phyloP scores from a whole-genome alignment of 2,888 invertebrate genomes.

The Pardosa pseudoannulata region DNA sequence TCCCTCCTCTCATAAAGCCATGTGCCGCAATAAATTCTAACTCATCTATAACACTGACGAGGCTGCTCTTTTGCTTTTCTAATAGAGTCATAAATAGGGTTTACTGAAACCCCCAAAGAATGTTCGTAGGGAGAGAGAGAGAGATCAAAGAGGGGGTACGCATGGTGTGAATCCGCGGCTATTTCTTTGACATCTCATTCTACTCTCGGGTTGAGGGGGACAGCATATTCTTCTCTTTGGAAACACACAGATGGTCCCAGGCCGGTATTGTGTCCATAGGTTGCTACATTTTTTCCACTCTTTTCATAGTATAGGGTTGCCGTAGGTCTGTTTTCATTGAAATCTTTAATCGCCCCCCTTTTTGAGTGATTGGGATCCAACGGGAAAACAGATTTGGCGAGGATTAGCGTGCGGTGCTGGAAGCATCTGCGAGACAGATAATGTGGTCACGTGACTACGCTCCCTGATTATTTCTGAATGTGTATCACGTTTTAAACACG shows the following conservation, averaged over 20 bases:
- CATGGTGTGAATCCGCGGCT: conserved; percentile 26
- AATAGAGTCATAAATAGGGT: conserved; percentile 49
- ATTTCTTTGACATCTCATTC: conserved; percentile 68
- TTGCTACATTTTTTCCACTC: conserved; percentile 47
- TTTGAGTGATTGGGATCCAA: conserved; percentile 18
- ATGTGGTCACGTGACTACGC: neutral
- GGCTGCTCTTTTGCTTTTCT: conserved; percentile 26
- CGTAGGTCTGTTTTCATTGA: conserved; percentile 36
- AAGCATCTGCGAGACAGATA: conserved; percentile 18
- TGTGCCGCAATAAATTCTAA: conserved; percentile 13
- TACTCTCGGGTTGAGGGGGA: conserved; percentile 31
- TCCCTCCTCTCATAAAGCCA: neutral
- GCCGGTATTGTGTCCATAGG: conserved; percentile 41
- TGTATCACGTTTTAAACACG: no score
- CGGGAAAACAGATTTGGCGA: conserved; percentile 13
- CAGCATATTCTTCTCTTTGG: conserved; percentile 35
- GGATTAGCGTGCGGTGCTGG: neutral
- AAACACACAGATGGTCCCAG: conserved; percentile 65
- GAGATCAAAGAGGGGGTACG: neutral
- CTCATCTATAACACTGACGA: neutral
- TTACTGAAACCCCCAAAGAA: conserved; percentile 24
- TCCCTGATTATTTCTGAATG: neutral
- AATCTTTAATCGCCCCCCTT: conserved; percentile 45
- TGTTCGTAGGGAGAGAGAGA: neutral
- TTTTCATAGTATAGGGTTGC: conserved; percentile 56